Evolutionary conservation across 2,797 vertebrate genomes (phyloP).

Genomic region (Diceros bicornis): DNA sequence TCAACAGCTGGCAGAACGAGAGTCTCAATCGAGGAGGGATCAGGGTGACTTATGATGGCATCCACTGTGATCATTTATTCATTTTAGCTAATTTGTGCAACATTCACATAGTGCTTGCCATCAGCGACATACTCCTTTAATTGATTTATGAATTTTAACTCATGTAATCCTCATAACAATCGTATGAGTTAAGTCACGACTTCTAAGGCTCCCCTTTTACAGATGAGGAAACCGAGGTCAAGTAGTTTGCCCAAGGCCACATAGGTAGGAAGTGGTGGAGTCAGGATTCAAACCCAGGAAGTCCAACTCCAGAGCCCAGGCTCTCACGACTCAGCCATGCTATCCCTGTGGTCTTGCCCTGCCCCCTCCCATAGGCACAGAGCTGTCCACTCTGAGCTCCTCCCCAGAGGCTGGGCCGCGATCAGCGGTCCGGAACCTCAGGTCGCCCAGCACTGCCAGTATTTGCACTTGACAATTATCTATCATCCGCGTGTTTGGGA

Average conservation of each 20-base stretch:
- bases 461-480: conserved; percentile 58
- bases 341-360: accelerated
- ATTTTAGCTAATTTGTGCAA: background rate
- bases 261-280: background rate
- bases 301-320: background rate
- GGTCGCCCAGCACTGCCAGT: background rate
- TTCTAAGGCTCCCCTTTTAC: background rate
- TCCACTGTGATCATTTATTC: background rate
- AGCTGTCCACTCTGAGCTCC: background rate
- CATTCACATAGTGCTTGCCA: background rate
- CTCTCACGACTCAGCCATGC: accelerated
- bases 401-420: background rate
- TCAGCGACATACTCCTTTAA: background rate
- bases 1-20: background rate
- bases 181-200: background rate
- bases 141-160: background rate
- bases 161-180: background rate
- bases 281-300: background rate
- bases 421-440: background rate
- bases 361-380: background rate
- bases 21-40: background rate
- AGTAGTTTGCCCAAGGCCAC: background rate
- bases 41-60: accelerated
- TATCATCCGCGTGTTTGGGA: conserved; percentile 47
- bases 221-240: background rate